A percentile compares a stretch with the other conserved stretches of the same genome.
Evolutionary conservation across 2,888 invertebrate genomes (phyloP).

Genomic region (Trichacis sp.): DNA sequence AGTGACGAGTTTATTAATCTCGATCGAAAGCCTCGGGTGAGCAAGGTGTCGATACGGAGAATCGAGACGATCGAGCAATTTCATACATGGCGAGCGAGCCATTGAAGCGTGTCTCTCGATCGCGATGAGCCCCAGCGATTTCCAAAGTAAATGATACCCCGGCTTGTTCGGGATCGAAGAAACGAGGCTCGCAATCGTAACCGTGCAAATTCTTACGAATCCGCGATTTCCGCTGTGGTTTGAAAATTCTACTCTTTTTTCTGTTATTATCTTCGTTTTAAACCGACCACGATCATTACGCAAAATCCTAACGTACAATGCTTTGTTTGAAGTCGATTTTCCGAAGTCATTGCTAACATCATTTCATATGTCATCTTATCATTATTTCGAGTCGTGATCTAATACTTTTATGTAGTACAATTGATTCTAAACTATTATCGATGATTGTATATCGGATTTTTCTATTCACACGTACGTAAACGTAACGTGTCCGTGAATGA

Average conservation of each 20-base stretch:
- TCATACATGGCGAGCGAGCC: conserved; percentile 25
- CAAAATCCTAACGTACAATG: no score
- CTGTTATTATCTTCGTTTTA: no score
- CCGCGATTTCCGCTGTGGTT: conserved; percentile 15
- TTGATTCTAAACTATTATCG: no score
- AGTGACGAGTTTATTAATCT: conserved; percentile 50
- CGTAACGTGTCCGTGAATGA: no score
- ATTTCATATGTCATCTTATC: no score
- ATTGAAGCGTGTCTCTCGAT: conserved; percentile 36
- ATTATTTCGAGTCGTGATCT: no score
- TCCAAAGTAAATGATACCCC: conserved; percentile 42
- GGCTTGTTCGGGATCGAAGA: conserved; percentile 14
- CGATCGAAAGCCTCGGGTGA: conserved; percentile 18
- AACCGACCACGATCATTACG: no score
- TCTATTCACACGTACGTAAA: no score
- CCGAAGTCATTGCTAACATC: no score
- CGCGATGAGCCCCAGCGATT: conserved; percentile 36
- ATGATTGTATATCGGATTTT: no score
- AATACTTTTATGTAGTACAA: no score
- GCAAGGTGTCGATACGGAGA: conserved; percentile 41
- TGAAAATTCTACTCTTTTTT: neutral
- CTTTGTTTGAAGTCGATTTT: no score
- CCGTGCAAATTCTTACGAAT: conserved; percentile 14
- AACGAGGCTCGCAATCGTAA: conserved; percentile 25
- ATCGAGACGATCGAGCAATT: conserved; percentile 40